Evolutionary conservation across 2,888 invertebrate genomes (phyloP).

Genomic region (Cheilosia urbana): DNA sequence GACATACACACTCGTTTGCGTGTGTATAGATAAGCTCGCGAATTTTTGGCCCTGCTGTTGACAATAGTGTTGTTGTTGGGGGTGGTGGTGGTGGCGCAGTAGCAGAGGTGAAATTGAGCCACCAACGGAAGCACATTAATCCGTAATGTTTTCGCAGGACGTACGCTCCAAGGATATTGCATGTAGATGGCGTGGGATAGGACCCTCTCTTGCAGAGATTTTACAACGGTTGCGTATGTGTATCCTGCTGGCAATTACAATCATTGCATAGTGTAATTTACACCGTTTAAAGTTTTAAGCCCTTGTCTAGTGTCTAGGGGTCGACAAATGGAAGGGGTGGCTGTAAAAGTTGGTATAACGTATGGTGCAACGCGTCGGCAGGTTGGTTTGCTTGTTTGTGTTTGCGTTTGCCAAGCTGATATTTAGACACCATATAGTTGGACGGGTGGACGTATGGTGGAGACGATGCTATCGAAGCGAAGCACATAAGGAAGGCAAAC

Average conservation of each 20-base stretch:
- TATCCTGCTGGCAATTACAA: conserved; percentile 65
- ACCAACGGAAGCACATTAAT: conserved; percentile 72
- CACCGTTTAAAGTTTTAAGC: conserved; percentile 76
- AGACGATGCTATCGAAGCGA: conserved; percentile 43
- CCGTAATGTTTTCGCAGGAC: conserved; percentile 54
- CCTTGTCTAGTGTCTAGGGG: conserved; percentile 59
- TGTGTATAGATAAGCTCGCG: conserved; percentile 65
- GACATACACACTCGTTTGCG: conserved; percentile 16
- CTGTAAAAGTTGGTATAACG: background rate
- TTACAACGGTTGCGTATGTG: conserved; percentile 43
- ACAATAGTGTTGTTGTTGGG: conserved; percentile 36
- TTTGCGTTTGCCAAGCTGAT: conserved; percentile 63
- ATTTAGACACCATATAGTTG: conserved; percentile 68
- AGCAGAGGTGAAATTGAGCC: conserved; percentile 63
- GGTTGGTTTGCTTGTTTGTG: conserved; percentile 42
- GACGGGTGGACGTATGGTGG: conserved; percentile 50
- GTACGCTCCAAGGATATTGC: background rate
- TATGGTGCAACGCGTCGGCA: conserved; percentile 11
- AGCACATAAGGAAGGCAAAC: conserved; percentile 31
- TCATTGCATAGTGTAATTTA: conserved; percentile 70
- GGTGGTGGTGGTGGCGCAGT: conserved; percentile 11
- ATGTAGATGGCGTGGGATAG: conserved; percentile 27
- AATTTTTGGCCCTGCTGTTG: conserved; percentile 64
- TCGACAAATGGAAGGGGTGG: conserved; percentile 19
- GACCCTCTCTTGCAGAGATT: conserved; percentile 40